These are phyloP conservation scores for Sebastiscus albofasciatus DNA, from an alignment of 2,797 vertebrate species.

Conservation along the genomic window DNA sequence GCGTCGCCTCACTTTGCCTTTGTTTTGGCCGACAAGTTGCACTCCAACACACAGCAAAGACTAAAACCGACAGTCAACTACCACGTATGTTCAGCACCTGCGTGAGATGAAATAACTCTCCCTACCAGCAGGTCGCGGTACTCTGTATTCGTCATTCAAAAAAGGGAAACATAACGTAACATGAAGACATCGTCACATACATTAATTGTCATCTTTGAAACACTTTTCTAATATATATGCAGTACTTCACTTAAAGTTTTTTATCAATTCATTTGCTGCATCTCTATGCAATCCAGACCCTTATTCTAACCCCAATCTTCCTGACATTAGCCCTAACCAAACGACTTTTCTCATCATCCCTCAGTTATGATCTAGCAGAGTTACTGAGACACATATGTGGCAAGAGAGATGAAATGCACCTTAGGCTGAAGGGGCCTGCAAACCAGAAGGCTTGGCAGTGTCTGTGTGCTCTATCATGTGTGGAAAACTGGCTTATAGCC, in stretches of 20 bases:
- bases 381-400: slow-evolving; percentile 5
- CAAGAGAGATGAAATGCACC: slow-evolving; percentile 38
- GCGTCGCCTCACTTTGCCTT: no score
- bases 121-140: no score
- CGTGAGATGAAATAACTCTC: no score
- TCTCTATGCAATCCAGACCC: neutral
- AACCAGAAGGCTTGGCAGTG: slow-evolving; percentile 51
- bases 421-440: slow-evolving; percentile 32
- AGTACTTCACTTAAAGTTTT: neutral
- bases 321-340: neutral
- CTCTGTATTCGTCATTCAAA: no score
- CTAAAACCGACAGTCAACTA: accelerated
- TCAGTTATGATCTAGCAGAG: neutral
- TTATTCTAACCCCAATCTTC: neutral
- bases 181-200: neutral
- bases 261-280: neutral
- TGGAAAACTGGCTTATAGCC: slow-evolving; percentile 66
- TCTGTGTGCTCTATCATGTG: slow-evolving; percentile 54
- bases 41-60: accelerated
- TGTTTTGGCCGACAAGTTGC: no score
- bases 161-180: neutral
- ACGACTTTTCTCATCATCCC: neutral
- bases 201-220: neutral
- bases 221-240: neutral
- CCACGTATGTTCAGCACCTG: no score